Percentiles rank a stretch among this genome's conserved stretches.
Conservation (phyloP, 2,113 vertebrate genomes). For the Sterrhoptilus dennistouni region DNA sequence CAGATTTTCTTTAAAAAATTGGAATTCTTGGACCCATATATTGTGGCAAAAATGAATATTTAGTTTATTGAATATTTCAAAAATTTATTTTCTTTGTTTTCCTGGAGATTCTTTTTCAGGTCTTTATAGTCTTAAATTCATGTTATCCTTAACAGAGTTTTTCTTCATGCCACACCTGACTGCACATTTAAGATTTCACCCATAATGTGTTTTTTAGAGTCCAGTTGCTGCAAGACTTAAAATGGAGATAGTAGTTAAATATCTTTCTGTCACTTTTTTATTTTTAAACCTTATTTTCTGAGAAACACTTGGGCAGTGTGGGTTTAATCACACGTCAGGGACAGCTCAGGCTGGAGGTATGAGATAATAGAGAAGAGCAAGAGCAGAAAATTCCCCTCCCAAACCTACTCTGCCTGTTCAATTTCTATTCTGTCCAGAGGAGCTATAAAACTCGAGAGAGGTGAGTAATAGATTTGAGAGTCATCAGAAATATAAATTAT, state of each 20-base stretch:
- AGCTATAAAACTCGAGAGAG: constrained; percentile 74
- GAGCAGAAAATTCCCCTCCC: constrained; percentile 63
- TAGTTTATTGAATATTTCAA: neutral
- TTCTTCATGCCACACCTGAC: neutral
- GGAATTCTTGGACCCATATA: neutral
- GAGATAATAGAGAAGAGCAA: constrained; percentile 64
- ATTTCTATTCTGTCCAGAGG: constrained; percentile 78
- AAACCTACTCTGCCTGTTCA: constrained; percentile 68
- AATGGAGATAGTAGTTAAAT: neutral
- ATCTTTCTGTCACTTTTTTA: neutral
- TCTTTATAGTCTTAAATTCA: neutral
- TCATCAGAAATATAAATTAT: constrained; percentile 81
- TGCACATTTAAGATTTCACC: neutral
- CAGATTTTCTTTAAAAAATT: neutral
- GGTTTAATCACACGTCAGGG: constrained; percentile 46
- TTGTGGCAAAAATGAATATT: neutral
- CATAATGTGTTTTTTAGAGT: neutral
- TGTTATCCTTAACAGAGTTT: neutral
- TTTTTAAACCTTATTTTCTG: constrained; percentile 36
- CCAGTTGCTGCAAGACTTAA: neutral
- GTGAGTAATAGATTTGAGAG: constrained; percentile 81
- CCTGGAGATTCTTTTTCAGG: neutral
- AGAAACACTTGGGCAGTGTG: constrained; percentile 40
- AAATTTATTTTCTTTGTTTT: neutral
- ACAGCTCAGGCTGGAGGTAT: constrained; percentile 58